phyloP scores from a whole-genome alignment of 2,797 vertebrate genomes.

The Vespertilio murinus region DNA sequence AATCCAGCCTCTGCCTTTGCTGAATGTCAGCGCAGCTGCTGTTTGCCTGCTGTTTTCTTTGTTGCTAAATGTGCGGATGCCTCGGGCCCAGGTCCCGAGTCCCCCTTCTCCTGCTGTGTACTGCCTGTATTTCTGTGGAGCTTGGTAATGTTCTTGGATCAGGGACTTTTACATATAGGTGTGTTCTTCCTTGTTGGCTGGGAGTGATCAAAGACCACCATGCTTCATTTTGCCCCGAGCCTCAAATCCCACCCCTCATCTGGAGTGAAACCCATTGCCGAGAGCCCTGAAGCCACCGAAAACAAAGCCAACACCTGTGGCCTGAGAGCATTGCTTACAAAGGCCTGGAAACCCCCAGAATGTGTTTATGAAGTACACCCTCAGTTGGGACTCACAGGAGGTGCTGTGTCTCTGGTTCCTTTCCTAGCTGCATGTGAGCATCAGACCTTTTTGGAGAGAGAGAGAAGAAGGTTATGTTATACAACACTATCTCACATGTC shows the following conservation, averaged over 20 bases:
- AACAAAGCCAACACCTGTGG: conserved; percentile 71
- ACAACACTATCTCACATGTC: not conserved
- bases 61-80: conserved; percentile 63
- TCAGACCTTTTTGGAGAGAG: not conserved
- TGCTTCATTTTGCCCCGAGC: conserved; percentile 78
- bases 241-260: conserved; percentile 37
- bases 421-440: not conserved
- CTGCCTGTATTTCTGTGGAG: conserved; percentile 72
- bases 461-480: not conserved
- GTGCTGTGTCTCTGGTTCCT: not conserved
- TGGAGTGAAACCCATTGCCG: conserved; percentile 75
- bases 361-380: conserved; percentile 42
- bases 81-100: conserved; percentile 69
- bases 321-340: conserved; percentile 57
- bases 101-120: conserved; percentile 61
- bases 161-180: conserved; percentile 80
- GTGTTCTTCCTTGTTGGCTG: conserved; percentile 71
- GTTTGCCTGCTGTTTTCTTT: conserved; percentile 76
- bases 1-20: not conserved
- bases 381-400: not conserved
- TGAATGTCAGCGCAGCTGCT: conserved; percentile 64
- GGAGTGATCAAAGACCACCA: conserved; percentile 79
- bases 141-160: conserved; percentile 81
- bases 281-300: conserved; percentile 73
- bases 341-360: conserved; percentile 59